Conservation (phyloP, 2,888 invertebrate species). For the Argyresthia albistria region DNA sequence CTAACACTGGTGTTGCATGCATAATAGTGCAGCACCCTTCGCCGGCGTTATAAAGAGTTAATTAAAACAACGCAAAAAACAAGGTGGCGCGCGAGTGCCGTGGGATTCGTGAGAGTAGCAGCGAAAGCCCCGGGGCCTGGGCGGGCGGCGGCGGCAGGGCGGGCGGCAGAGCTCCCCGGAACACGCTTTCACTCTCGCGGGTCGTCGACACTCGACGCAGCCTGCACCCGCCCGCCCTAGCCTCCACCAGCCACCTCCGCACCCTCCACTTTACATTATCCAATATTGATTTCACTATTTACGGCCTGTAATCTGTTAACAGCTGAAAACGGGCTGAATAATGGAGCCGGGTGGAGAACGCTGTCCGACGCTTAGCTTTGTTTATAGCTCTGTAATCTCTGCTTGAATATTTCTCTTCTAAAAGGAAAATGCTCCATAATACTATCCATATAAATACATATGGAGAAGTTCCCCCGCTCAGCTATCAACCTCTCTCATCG, state of each 20-base stretch:
- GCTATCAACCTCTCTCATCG: too few relatives aligned
- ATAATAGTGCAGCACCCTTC: background rate
- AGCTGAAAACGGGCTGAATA: slow-evolving; percentile 6
- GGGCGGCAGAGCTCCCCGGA: slow-evolving; percentile 50
- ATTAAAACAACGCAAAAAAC: slow-evolving; percentile 46
- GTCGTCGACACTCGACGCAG: slow-evolving; percentile 58
- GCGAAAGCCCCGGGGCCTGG: slow-evolving; percentile 62
- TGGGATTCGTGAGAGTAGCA: slow-evolving; percentile 45
- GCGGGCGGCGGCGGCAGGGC: slow-evolving; percentile 44
- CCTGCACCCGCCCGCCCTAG: slow-evolving; percentile 15
- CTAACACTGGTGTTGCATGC: too few relatives aligned
- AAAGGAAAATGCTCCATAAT: too few relatives aligned
- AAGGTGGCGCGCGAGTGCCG: slow-evolving; percentile 45
- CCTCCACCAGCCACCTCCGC: background rate
- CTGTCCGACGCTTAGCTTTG: background rate
- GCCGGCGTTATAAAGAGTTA: slow-evolving; percentile 12
- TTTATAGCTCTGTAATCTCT: background rate
- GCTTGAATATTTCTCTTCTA: background rate
- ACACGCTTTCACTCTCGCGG: slow-evolving; percentile 66
- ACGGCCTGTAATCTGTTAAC: slow-evolving; percentile 54
- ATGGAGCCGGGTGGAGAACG: slow-evolving; percentile 1
- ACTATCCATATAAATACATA: too few relatives aligned
- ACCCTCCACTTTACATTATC: slow-evolving; percentile 46
- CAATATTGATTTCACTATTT: slow-evolving; percentile 68
- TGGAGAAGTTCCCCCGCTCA: too few relatives aligned